Evolutionary conservation across 1,140 invertebrate species (phyloP).

Genomic region (Myzus persicae): DNA sequence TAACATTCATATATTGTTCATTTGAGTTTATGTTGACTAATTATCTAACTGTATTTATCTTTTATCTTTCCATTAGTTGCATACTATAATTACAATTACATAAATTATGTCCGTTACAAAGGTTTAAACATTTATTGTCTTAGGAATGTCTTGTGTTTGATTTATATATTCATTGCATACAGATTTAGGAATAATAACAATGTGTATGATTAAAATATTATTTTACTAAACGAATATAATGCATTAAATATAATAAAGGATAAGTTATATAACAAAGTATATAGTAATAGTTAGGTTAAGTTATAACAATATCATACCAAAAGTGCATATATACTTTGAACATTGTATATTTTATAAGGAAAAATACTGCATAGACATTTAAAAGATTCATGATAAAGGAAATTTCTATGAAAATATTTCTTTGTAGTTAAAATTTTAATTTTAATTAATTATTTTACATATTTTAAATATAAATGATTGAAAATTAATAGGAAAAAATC

Average conservation of each 20-base stretch:
- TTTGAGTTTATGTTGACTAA: no score
- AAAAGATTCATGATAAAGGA: background rate
- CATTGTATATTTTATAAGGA: background rate
- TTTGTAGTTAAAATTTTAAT: background rate
- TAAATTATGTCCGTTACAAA: background rate
- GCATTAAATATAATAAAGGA: background rate
- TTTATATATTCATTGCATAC: background rate
- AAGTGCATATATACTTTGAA: background rate
- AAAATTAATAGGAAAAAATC: background rate
- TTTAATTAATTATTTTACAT: background rate
- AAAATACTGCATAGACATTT: background rate
- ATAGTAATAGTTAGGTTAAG: background rate
- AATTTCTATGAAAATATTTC: background rate
- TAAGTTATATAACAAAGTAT: background rate
- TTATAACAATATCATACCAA: background rate
- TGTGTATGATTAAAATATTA: background rate
- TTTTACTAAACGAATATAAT: background rate
- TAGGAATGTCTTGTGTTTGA: background rate
- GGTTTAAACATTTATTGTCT: background rate
- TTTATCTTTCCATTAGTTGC: no score
- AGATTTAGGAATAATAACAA: background rate
- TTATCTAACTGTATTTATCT: no score
- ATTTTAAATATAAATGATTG: background rate
- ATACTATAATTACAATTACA: no score
- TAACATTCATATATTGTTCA: no score